Evolutionary conservation across 2,888 invertebrate species (phyloP).

Genomic region (Nasonia oneida): DNA sequence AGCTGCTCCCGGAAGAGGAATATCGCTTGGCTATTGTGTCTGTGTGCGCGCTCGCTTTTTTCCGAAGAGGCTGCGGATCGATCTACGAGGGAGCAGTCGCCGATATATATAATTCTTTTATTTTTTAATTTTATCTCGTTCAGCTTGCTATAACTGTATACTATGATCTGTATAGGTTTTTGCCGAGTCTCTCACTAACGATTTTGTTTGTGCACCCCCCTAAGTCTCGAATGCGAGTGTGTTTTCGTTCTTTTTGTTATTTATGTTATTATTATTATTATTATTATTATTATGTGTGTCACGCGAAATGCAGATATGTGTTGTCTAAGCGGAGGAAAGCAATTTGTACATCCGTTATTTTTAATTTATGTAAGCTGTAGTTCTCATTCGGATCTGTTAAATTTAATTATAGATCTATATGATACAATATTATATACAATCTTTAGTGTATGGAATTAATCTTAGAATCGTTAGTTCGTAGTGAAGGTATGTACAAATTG

Average conservation of each 20-base stretch:
- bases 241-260: conserved; percentile 13
- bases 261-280: neutral
- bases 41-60: neutral
- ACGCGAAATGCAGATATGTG: neutral
- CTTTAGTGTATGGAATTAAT: neutral
- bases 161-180: neutral
- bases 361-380: conserved; percentile 7
- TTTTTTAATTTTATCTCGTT: conserved; percentile 1
- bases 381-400: conserved; percentile 9
- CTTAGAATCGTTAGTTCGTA: conserved; percentile 17
- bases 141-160: neutral
- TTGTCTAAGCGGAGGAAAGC: neutral
- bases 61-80: neutral
- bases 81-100: neutral
- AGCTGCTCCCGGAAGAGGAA: conserved; percentile 3
- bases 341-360: conserved; percentile 31
- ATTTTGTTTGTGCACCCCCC: neutral
- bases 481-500: conserved; percentile 34
- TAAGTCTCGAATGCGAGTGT: neutral
- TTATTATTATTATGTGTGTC: neutral
- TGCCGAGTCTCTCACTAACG: conserved; percentile 22
- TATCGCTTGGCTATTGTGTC: neutral
- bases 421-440: neutral
- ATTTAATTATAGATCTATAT: conserved; percentile 3
- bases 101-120: neutral